Evolutionary conservation across 2,888 invertebrate species (phyloP), one percentile per base, ranked within the genome.

Genomic region (Thera britannica): DNA sequence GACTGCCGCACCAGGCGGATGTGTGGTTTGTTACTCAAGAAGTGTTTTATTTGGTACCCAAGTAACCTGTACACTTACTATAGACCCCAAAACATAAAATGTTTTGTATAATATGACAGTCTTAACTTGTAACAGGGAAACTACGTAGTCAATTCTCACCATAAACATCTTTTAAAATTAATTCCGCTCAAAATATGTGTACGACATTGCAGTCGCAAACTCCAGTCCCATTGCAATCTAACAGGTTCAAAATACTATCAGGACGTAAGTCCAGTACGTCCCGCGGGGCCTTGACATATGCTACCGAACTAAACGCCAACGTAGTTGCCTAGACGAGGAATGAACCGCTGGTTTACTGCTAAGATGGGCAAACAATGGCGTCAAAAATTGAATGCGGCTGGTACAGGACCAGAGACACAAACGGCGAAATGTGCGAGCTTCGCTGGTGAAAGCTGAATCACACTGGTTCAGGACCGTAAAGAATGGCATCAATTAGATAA

Each of bases 201-300:
- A 44, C 52, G 9, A 44, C 34, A 55, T 57, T 35, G 34, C 46
- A 38, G 38, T 48, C 35, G 49, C 59, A 60, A 62, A 64, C 62
- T 58, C 60, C 63, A 61, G 66, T 66, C 68, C 71, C 71, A 58
- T 61, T 58, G 65, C 71, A 67, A 69, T 67, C 67, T 67, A 64
- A 68, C 68, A 71, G 71, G 66, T 67, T 67, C 71, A 65, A 72
- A 72, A 68, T 71, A 68, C 65, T 65, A 70, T 66, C 64, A 70
- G 71, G 63, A 68, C 67, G 44, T 69, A 65, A 68, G 69, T 70
- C 72, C 67, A 59, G 65, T 54, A n/a, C 56, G 57, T 67, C 68
- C 67, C 72, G 23, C n/a, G 49, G 49, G 68, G 48, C 58, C 61
- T 62, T 68, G 72, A 68, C 70, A 65, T 68, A 67, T 68, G 68